Percentiles rank a stretch among this genome's conserved stretches.
These are phyloP conservation scores for Entelurus aequoreus DNA, from an alignment of 2,113 vertebrate species.

Conservation along the genomic window DNA sequence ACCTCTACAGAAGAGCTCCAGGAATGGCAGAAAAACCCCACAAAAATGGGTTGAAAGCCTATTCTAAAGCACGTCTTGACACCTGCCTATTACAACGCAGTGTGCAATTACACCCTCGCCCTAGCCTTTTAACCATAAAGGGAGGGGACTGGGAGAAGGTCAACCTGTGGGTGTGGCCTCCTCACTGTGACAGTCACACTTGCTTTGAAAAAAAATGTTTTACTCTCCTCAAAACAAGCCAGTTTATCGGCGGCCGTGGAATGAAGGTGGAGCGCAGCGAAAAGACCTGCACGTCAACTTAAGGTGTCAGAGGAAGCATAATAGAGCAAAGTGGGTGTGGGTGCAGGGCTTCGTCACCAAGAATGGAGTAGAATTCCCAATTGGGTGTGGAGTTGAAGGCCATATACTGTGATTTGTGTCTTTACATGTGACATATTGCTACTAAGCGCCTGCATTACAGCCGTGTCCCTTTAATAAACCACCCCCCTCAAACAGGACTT, in stretches of 20 bases:
- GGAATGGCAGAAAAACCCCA: neutral
- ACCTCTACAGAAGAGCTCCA: conserved; percentile 37
- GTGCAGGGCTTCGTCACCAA: neutral
- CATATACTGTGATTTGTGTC: too few species aligned
- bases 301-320: conserved; percentile 12
- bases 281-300: conserved; percentile 40
- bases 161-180: conserved; percentile 80
- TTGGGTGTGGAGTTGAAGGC: too few species aligned
- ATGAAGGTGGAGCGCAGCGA: conserved; percentile 34
- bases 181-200: conserved; percentile 17
- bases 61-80: conserved; percentile 2
- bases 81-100: conserved; percentile 24
- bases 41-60: conserved; percentile 5
- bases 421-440: neutral
- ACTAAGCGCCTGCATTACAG: neutral
- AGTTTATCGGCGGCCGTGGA: neutral
- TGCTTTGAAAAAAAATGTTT: conserved; percentile 25
- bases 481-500: conserved; percentile 15
- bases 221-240: neutral
- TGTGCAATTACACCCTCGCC: conserved; percentile 36
- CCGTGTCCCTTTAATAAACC: neutral
- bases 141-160: conserved; percentile 72
- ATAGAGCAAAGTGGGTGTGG: conserved; percentile 2
- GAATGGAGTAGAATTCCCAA: neutral
- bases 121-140: conserved; percentile 62